A percentile compares a stretch with the other conserved stretches of the same genome.
Evolutionary conservation across 2,113 vertebrate genomes (phyloP).

Genomic region (Ovibos moschatus): DNA sequence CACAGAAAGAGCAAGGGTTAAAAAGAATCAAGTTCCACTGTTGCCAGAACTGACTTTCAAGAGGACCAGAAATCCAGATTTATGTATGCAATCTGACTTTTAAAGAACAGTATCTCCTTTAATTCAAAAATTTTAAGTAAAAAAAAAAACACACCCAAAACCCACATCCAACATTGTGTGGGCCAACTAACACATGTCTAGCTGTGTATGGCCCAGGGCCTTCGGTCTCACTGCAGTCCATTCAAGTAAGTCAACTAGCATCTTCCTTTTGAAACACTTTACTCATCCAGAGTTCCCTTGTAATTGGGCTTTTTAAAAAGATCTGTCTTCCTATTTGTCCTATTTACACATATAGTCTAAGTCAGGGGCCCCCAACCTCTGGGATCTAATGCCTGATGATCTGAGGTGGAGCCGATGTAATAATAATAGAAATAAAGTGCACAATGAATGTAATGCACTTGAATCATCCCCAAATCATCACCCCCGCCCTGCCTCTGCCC

Average conservation of each 20-base stretch:
- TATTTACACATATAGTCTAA: not conserved
- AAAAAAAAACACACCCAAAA: not conserved
- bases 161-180: not conserved
- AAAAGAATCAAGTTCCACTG: not conserved
- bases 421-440: not conserved
- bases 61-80: not conserved
- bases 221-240: not conserved
- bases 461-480: not conserved
- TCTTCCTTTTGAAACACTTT: conserved; percentile 16
- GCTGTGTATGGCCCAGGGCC: not conserved
- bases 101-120: not conserved
- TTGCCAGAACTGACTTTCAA: not conserved
- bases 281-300: not conserved
- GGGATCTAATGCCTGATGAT: not conserved
- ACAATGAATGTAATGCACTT: not conserved
- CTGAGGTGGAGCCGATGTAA: not conserved
- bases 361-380: not conserved
- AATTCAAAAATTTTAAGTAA: not conserved
- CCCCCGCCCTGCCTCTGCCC: not conserved
- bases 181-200: not conserved
- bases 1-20: not conserved
- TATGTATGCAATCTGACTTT: not conserved
- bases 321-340: not conserved
- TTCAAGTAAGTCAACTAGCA: not conserved
- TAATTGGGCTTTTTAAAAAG: not conserved